Base-by-base conservation (phyloP, 2,888 invertebrate genomes). In the Cantharis flavilabris region DNA sequence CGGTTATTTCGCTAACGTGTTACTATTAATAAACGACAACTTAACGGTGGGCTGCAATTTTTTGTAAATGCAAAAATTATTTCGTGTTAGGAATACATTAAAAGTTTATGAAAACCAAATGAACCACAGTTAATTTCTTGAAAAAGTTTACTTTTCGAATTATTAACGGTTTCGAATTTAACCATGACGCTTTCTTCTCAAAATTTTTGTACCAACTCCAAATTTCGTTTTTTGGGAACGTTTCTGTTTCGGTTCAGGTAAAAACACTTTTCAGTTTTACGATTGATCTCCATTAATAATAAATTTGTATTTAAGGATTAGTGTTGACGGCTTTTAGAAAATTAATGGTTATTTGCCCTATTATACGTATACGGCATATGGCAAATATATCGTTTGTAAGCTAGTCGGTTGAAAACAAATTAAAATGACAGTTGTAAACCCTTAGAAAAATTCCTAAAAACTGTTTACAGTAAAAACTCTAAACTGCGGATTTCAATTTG, bases 321-420 rank as follows among this genome's bases (percentile, higher is more conserved):
- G 72, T 64, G 72, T 72, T 72, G 72, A 72, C 72, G 72, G 62
- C n/a, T 64, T n/a, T 16, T 16, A 16, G n/a, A 28, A 62, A 62
- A 20, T 72, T 64, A 23, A 64, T 26, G 62, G 64, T 28, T 23
- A 30, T 64, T 23, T 13, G 14, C 65, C 65, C 65, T 18, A 67
- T 67, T 23, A 23, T 26, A 13, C 16, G 11, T 28, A 64, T 14
- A 65, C 63, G 13, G 28, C 72, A 72, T 72, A 72, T 72, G 72
- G 72, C 72, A 28, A 72, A 65, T 62, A 65, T 28, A 65, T 72
- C 13, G 26, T 64, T 72, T 72, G 14, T 64, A 64, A 64, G 16
- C 64, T 13, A 67, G 72, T 72, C 72, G 72, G 72, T 72, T 72
- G 62, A 72, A 63, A 30, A 30, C 23, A 65, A 72, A 20, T 26